These are phyloP conservation scores for Bembecia ichneumoniformis DNA, from an alignment of 2,888 invertebrate species.

Conservation along the genomic window DNA sequence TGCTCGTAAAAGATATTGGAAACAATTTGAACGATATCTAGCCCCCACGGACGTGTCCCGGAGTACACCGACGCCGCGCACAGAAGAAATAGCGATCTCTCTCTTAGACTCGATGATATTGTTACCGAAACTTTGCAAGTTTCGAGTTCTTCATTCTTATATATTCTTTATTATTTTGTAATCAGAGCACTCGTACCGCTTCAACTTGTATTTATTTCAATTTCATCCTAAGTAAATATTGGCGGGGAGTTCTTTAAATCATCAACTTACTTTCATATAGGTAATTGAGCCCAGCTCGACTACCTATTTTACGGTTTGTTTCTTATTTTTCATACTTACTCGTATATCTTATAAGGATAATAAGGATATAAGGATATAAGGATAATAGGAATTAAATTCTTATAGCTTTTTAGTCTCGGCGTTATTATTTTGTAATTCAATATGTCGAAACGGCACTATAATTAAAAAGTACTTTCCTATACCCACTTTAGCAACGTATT, in stretches of 20 bases:
- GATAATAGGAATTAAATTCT: no score
- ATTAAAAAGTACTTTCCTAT: no score
- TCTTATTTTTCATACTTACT: no score
- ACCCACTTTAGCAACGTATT: no score
- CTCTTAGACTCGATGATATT: slow-evolving; percentile 17
- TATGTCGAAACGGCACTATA: no score
- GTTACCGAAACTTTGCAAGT: slow-evolving; percentile 15
- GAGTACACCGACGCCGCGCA: slow-evolving; percentile 18
- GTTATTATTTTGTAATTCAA: no score
- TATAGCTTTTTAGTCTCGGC: no score
- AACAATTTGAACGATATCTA: slow-evolving; percentile 61
- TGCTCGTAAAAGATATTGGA: slow-evolving; percentile 63
- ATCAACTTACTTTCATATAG: slow-evolving; percentile 17
- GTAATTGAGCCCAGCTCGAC: no score
- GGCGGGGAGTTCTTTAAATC: slow-evolving; percentile 21
- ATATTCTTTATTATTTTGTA: slow-evolving; percentile 1
- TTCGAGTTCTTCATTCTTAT: not conserved
- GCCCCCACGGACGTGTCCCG: slow-evolving; percentile 37
- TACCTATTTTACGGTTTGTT: no score
- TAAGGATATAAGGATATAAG: no score
- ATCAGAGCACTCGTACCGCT: slow-evolving; percentile 1
- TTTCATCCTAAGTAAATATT: slow-evolving; percentile 30
- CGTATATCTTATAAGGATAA: no score
- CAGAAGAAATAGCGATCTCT: slow-evolving; percentile 33
- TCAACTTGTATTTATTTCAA: slow-evolving; percentile 14